phyloP scores from a whole-genome alignment of 2,113 vertebrate species.

The Austrofundulus limnaeus region DNA sequence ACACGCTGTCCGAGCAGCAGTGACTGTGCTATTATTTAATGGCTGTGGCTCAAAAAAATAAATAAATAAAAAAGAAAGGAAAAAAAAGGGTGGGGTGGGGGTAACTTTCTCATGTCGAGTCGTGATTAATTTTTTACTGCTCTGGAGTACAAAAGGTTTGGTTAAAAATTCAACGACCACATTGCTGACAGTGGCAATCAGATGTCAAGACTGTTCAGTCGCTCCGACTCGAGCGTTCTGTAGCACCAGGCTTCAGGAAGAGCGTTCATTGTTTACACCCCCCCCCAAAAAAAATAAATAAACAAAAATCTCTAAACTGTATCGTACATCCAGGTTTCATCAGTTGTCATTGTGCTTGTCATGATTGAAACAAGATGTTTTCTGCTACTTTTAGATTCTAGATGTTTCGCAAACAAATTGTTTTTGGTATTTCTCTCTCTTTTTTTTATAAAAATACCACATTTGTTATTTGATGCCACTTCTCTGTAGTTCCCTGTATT shows the following conservation, averaged over 20 bases:
- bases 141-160: conserved; percentile 82
- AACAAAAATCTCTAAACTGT: background rate
- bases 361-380: background rate
- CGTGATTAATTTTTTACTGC: conserved; percentile 87
- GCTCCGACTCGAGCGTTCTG: conserved; percentile 20
- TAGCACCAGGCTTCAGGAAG: background rate
- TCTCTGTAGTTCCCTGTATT: no score
- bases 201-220: conserved; percentile 67
- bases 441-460: no score
- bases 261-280: conserved; percentile 23
- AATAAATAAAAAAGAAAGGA: no score
- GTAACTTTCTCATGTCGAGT: conserved; percentile 74
- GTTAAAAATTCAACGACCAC: conserved; percentile 83
- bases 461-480: no score
- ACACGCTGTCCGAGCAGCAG: conserved; percentile 84
- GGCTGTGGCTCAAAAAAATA: conserved; percentile 59
- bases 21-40: conserved; percentile 79
- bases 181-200: conserved; percentile 79
- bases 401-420: no score
- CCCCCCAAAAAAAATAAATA: no score
- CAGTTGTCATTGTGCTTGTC: background rate
- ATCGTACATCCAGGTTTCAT: conserved; percentile 2
- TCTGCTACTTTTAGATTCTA: no score
- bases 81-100: conserved; percentile 32
- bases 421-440: no score